Evolutionary conservation across 2,113 vertebrate species (phyloP).

Genomic region (Neotragus moschatus): DNA sequence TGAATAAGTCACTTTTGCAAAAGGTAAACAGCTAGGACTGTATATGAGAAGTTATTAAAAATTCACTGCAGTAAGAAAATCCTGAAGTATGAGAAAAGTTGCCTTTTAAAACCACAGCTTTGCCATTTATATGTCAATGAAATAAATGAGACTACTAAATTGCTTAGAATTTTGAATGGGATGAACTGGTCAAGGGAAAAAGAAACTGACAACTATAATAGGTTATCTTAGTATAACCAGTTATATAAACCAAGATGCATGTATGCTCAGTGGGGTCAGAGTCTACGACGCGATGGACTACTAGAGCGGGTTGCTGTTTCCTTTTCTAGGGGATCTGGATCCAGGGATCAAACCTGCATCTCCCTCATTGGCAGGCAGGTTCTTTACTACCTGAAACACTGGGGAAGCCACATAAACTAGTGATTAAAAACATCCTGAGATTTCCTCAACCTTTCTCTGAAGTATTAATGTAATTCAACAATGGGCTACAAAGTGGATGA

Average conservation of each 20-base stretch:
- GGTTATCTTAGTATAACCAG: neutral
- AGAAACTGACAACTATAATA: neutral
- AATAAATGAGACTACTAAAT: neutral
- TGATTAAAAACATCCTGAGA: neutral
- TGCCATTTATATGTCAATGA: neutral
- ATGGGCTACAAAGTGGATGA: neutral
- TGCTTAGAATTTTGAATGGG: neutral
- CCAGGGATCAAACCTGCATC: neutral
- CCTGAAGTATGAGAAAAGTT: neutral
- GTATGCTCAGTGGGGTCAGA: neutral
- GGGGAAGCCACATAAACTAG: neutral
- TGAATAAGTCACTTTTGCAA: neutral
- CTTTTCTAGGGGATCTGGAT: neutral
- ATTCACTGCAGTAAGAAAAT: neutral
- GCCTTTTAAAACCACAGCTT: neutral
- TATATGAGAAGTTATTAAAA: neutral
- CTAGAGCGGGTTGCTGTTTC: neutral
- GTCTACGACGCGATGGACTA: neutral
- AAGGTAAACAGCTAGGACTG: neutral
- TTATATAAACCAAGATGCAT: neutral
- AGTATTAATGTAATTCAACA: neutral
- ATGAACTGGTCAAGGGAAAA: neutral
- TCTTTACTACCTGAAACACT: neutral
- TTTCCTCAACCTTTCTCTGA: neutral
- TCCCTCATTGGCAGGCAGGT: neutral